Evolutionary conservation across 2,888 invertebrate genomes (phyloP).

Genomic region (Ornithoptera priamus): DNA sequence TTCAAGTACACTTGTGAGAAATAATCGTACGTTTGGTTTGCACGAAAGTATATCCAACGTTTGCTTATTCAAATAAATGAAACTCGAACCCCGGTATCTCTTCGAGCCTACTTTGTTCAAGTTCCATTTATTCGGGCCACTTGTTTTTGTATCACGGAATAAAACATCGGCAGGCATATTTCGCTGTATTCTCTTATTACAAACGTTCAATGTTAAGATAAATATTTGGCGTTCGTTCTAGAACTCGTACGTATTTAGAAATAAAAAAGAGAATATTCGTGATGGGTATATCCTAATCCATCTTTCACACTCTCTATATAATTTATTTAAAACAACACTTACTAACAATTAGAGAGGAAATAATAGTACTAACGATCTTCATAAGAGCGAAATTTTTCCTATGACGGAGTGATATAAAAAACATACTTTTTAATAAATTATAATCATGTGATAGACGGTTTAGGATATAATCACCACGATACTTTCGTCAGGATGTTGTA

Average conservation of each 20-base stretch:
- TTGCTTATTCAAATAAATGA: constrained; percentile 29
- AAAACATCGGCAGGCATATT: constrained; percentile 22
- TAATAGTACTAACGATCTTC: too few species aligned
- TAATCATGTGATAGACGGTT: too few species aligned
- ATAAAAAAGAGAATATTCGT: background rate
- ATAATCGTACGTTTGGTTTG: constrained; percentile 2
- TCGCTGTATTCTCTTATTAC: constrained; percentile 7
- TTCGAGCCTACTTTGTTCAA: constrained; percentile 14
- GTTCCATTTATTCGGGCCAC: constrained; percentile 25
- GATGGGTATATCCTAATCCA: too few species aligned
- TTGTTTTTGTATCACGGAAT: constrained; percentile 28
- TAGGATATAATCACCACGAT: too few species aligned
- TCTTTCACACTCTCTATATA: too few species aligned
- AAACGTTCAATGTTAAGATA: background rate
- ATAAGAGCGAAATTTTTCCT: too few species aligned
- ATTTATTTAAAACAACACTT: too few species aligned
- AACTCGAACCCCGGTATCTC: constrained; percentile 16
- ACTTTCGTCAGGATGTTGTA: too few species aligned
- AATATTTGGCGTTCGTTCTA: constrained; percentile 13
- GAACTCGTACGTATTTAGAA: background rate
- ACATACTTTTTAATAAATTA: too few species aligned
- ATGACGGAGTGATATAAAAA: too few species aligned
- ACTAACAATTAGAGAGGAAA: too few species aligned
- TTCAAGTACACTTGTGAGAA: constrained; percentile 2
- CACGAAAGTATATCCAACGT: constrained; percentile 9